Evolutionary conservation across 2,113 vertebrate species (phyloP).

Genomic region (Melanocharis versteri): DNA sequence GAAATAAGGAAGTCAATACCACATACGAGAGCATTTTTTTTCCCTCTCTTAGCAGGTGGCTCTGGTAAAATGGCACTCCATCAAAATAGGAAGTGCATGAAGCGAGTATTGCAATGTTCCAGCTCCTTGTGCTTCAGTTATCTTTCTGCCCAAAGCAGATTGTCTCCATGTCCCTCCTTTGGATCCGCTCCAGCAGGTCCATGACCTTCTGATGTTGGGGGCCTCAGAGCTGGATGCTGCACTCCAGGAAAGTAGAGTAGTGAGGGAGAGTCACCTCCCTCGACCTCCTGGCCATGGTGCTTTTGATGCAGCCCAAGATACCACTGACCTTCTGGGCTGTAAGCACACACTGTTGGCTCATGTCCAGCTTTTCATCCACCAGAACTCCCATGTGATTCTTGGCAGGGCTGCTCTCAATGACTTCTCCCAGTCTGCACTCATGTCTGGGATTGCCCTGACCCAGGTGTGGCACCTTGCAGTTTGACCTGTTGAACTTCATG

Average conservation of each 20-base stretch:
- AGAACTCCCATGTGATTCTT: neutral
- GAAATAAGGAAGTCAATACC: neutral
- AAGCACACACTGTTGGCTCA: neutral
- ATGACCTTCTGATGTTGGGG: neutral
- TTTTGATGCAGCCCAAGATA: neutral
- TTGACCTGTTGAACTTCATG: neutral
- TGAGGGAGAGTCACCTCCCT: neutral
- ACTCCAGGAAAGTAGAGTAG: neutral
- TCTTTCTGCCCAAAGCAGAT: neutral
- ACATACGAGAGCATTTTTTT: neutral
- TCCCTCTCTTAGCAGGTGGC: constrained; percentile 1
- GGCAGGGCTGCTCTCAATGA: neutral
- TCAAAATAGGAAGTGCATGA: neutral
- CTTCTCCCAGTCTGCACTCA: neutral
- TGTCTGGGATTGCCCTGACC: neutral
- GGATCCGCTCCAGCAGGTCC: neutral
- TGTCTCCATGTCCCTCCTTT: neutral
- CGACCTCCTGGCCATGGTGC: rapidly evolving
- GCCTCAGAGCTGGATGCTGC: neutral
- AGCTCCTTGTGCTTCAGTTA: neutral
- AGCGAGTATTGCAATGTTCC: neutral
- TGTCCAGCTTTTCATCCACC: neutral
- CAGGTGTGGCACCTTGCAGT: neutral
- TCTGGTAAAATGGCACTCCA: constrained; percentile 19
- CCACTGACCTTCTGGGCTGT: neutral